phyloP scores from a whole-genome alignment of 2,113 vertebrate species.

The Crotalus horridus region DNA sequence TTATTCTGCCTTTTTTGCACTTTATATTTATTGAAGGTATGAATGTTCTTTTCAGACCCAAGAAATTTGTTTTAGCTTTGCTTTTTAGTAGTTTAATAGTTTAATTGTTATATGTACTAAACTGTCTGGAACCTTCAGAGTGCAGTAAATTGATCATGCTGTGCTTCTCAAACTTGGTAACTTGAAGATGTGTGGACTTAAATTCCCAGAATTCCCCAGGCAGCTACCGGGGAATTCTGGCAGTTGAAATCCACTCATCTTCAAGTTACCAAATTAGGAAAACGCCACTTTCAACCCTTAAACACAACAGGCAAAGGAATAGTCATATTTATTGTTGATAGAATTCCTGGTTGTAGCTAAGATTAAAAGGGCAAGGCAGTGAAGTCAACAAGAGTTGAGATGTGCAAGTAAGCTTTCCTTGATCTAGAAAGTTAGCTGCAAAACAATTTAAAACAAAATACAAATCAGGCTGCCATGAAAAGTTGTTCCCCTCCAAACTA shows the following conservation, averaged over 20 bases:
- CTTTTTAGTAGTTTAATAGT: slow-evolving; percentile 42
- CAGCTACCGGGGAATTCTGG: neutral
- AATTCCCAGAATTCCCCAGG: neutral
- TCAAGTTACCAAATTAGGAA: neutral
- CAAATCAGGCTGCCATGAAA: neutral
- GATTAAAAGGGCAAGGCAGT: neutral
- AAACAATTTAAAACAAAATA: neutral
- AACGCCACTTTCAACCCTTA: neutral
- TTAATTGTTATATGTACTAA: slow-evolving; percentile 21
- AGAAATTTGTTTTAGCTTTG: slow-evolving; percentile 57
- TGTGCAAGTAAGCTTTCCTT: neutral
- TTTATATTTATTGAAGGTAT: slow-evolving; percentile 62
- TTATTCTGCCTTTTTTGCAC: slow-evolving; percentile 60
- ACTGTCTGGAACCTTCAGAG: neutral
- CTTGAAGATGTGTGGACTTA: neutral
- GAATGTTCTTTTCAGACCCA: slow-evolving; percentile 55
- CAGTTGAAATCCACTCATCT: neutral
- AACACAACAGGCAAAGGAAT: neutral
- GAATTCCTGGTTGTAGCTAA: neutral
- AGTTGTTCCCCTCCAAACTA: neutral
- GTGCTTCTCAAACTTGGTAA: neutral
- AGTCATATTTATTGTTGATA: neutral
- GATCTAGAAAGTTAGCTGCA: neutral
- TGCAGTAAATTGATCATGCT: neutral
- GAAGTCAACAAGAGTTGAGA: neutral